Evolutionary conservation across 2,113 vertebrate genomes (phyloP).

Genomic region (Myiozetetes cayanensis): DNA sequence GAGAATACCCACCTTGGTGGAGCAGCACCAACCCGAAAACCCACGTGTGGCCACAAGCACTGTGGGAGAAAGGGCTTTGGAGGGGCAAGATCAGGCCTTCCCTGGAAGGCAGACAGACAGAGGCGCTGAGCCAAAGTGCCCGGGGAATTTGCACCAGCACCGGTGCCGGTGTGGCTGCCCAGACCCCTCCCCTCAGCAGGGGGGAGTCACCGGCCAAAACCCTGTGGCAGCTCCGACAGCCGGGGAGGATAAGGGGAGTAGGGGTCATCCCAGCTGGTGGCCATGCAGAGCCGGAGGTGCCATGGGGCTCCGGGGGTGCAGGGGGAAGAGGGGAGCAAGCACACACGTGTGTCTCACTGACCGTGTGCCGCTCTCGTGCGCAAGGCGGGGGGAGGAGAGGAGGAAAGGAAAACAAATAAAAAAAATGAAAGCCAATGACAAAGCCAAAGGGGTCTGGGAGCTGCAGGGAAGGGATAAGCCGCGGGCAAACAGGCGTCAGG

Average conservation of each 20-base stretch:
- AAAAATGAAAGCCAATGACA: background rate
- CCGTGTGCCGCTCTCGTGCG: accelerated
- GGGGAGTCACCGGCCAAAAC: background rate
- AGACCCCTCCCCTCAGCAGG: background rate
- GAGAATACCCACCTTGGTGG: background rate
- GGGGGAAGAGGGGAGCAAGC: background rate
- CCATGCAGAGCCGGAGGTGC: background rate
- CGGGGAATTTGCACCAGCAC: background rate
- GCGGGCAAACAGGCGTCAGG: background rate
- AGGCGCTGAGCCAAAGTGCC: background rate
- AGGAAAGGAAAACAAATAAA: background rate
- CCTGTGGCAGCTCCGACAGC: accelerated
- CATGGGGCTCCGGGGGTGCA: accelerated
- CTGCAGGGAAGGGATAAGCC: background rate
- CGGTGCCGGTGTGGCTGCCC: background rate
- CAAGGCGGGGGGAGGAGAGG: no score
- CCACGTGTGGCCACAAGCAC: accelerated
- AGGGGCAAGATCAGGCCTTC: background rate
- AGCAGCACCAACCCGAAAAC: background rate
- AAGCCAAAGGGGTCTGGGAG: background rate
- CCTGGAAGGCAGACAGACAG: background rate
- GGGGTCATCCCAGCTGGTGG: background rate
- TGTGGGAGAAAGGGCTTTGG: background rate
- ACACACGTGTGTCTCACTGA: background rate
- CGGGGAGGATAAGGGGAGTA: background rate